Percentiles rank a stretch among this genome's conserved stretches.
These are phyloP conservation scores for Meloidogyne floridensis DNA, from an alignment of 1,140 invertebrate genomes.

Conservation along the genomic window DNA sequence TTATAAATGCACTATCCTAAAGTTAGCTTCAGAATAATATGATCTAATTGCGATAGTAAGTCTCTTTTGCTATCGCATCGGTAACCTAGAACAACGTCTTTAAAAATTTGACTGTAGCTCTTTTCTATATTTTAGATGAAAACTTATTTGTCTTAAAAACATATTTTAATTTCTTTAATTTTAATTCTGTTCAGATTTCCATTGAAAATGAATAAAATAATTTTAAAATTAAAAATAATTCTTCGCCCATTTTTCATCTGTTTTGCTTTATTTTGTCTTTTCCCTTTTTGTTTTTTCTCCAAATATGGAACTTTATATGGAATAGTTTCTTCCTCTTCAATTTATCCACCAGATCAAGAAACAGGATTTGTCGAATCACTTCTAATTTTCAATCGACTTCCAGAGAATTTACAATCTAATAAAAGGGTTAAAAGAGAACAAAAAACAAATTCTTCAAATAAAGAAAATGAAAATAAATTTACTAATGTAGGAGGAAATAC, in stretches of 20 bases:
- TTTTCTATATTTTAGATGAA: no score
- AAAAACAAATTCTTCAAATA: neutral
- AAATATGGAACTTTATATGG: neutral
- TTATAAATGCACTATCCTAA: no score
- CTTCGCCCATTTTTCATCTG: neutral
- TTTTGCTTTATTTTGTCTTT: neutral
- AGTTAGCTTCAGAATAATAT: no score
- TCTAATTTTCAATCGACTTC: neutral
- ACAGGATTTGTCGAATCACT: conserved; percentile 3
- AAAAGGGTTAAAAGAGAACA: conserved; percentile 6
- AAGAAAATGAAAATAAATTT: neutral
- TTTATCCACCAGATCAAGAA: neutral
- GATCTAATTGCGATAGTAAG: no score
- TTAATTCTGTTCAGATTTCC: no score
- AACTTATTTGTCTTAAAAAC: no score
- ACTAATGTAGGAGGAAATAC: neutral
- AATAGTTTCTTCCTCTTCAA: neutral
- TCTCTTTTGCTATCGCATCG: no score
- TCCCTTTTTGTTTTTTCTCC: neutral
- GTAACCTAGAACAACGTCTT: no score
- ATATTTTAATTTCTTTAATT: no score
- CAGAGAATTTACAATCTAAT: conserved; percentile 7
- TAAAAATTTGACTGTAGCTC: no score
- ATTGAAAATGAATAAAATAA: neutral
- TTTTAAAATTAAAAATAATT: conserved; percentile 3